Evolutionary conservation across 1,140 invertebrate species (phyloP), one percentile per base, ranked within the genome.

Genomic region (Pseudomyrmex gracilis): DNA sequence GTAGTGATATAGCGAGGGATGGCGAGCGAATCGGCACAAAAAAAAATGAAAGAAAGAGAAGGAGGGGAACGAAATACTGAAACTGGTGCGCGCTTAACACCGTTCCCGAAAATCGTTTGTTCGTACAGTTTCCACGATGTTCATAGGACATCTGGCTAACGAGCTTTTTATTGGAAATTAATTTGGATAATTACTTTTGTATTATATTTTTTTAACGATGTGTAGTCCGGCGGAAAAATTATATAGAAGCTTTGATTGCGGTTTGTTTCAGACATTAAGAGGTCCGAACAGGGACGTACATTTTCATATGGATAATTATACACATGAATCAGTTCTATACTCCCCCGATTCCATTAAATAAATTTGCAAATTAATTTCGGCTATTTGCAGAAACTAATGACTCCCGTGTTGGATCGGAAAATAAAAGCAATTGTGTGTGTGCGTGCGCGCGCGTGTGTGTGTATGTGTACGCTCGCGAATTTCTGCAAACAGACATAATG

Each of bases 21-120:
- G 84, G 64, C 47, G 49, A 20, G 49, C 12, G 53, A 60, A 67
- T 77, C 22, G 45, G 73, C 49, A 84, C 70, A 82, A 82, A 82
- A 74, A 34, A 45, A 17, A 34, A 34, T 34, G 34, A 22, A 70
- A 55, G 67, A 71, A 67, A 60, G 74, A 45, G 43, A 67, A 63
- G 51, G 55, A 82, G 74, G 55, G 82, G 77, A 66, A 66, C 86
- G 82, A 88, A 88, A 87, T 67, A 80, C 74, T 85, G 88, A 90
- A 91, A 90, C 87, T 89, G 85, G 90, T 85, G 87, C 73, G 80
- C 86, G 67, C 84, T 85, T 86, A 83, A 34, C 5, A 34, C 34
- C 71, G 64, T 85, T 73, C 87, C 87, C 90, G 87, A 77, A 77
- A 84, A 82, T 88, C 71, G 76, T 73, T 92, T 90, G 90, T 89